Conservation (phyloP, 2,797 vertebrate species). For the Enteromius mattozi region DNA sequence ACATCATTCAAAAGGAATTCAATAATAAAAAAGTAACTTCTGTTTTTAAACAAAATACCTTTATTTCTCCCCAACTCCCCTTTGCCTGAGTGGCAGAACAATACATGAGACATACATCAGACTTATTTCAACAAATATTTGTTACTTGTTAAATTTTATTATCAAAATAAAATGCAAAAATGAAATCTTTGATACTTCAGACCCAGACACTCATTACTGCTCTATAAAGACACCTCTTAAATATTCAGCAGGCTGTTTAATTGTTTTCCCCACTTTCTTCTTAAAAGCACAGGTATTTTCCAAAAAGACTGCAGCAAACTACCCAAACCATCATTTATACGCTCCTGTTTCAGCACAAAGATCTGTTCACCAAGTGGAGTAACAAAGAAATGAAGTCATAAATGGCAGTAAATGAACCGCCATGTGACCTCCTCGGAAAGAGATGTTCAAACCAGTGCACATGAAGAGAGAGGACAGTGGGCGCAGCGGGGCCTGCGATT, state of each 20-base stretch:
- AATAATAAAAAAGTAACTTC: constrained; percentile 34
- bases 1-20: constrained; percentile 67
- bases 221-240: background rate
- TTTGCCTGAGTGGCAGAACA: constrained; percentile 55
- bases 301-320: background rate
- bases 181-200: background rate
- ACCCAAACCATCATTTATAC: background rate
- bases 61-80: constrained; percentile 57
- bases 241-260: background rate
- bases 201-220: background rate
- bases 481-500: constrained; percentile 45
- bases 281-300: constrained; percentile 10
- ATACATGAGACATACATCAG: constrained; percentile 52
- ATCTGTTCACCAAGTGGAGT: constrained; percentile 8
- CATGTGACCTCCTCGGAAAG: constrained; percentile 53
- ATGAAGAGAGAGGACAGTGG: constrained; percentile 53
- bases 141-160: constrained; percentile 46
- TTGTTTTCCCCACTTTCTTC: background rate
- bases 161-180: background rate
- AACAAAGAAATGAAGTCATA: constrained; percentile 47
- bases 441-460: constrained; percentile 55
- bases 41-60: constrained; percentile 54
- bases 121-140: constrained; percentile 63
- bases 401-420: constrained; percentile 46
- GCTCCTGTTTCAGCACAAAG: background rate